phyloP scores from a whole-genome alignment of 2,113 vertebrate species.

The cattle (Bos taurus) region ARS-UCD2.0 NC_037335.1:80339501-80340000 shows the following conservation, averaged over 20 bases:
- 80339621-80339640: neutral
- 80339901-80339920: conserved; percentile 53
- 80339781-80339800: conserved; percentile 29
- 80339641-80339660: neutral
- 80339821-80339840: neutral
- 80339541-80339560: neutral
- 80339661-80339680: neutral
- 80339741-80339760: conserved; percentile 29
- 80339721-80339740: conserved; percentile 16
- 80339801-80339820: fast-evolving
- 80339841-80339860: conserved; percentile 76
- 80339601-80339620: neutral
- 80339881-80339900: conserved; percentile 65
- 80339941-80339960: neutral
- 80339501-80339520: neutral
- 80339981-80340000: neutral
- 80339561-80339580: neutral
- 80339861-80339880: conserved; percentile 59
- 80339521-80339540: neutral
- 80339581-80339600: neutral
- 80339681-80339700: conserved; percentile 41
- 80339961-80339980: neutral
- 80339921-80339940: conserved; percentile 9
- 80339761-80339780: conserved; percentile 46
- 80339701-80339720: neutral